phyloP scores from a whole-genome alignment of 2,113 vertebrate species.

The Ranitomeya imitator region DNA sequence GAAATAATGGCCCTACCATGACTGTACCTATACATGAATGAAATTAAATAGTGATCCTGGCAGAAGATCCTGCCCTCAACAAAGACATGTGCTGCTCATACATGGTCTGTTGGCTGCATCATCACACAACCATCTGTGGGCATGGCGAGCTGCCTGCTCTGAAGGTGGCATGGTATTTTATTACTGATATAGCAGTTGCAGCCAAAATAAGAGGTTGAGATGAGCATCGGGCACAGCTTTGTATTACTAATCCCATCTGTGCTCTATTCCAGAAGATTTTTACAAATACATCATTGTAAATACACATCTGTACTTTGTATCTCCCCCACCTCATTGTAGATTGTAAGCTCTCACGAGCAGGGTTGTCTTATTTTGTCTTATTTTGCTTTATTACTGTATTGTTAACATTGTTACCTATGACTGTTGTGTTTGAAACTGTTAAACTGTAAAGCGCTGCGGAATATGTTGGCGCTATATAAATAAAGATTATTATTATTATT shows the following conservation, averaged over 20 bases:
- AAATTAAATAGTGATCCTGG: constrained; percentile 38
- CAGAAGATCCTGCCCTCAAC: constrained; percentile 24
- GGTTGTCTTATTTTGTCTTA: too few relatives aligned
- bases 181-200: constrained; percentile 2
- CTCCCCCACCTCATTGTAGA: too few relatives aligned
- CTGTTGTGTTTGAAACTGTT: too few relatives aligned
- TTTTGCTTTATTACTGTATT: too few relatives aligned
- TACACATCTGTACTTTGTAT: too few relatives aligned
- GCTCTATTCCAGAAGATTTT: constrained; percentile 42
- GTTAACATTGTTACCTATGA: too few relatives aligned
- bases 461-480: too few relatives aligned
- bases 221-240: constrained; percentile 46
- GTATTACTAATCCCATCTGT: constrained; percentile 53
- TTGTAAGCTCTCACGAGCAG: too few relatives aligned
- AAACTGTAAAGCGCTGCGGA: too few relatives aligned
- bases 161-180: constrained; percentile 52
- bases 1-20: neutral
- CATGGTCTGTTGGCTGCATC: constrained; percentile 54
- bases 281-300: too few relatives aligned
- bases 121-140: constrained; percentile 52
- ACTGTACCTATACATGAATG: constrained; percentile 39
- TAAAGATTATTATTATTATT: too few relatives aligned
- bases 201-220: constrained; percentile 50
- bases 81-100: constrained; percentile 54
- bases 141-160: constrained; percentile 45